Evolutionary conservation across 2,888 invertebrate genomes (phyloP).

Genomic region (Carpatolechia fugitivella): DNA sequence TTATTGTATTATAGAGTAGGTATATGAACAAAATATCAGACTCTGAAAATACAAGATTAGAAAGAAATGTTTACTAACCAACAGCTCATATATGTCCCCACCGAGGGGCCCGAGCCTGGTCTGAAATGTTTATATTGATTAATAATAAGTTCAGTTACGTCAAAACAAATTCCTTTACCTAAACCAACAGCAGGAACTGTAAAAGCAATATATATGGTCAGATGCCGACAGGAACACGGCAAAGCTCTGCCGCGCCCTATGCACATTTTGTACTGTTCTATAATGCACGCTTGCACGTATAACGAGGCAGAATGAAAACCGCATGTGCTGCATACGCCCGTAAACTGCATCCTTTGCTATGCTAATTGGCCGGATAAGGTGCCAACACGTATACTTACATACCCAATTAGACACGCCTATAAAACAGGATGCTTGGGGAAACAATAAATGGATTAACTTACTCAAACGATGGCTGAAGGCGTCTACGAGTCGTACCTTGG

Average conservation of each 20-base stretch:
- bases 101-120: too few species aligned
- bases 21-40: too few species aligned
- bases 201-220: conserved; percentile 17
- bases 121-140: too few species aligned
- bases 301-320: conserved; percentile 49
- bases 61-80: too few species aligned
- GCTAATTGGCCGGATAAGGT: conserved; percentile 60
- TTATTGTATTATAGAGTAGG: too few species aligned
- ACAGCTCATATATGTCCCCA: too few species aligned
- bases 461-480: conserved; percentile 2
- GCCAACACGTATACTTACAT: conserved; percentile 40
- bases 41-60: too few species aligned
- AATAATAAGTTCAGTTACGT: too few species aligned
- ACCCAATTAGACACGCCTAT: conserved; percentile 45
- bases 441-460: conserved; percentile 11
- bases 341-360: conserved; percentile 56
- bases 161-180: not conserved
- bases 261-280: conserved; percentile 33
- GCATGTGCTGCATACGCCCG: conserved; percentile 36
- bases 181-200: not conserved
- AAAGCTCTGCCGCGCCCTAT: conserved; percentile 31
- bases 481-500: conserved; percentile 25
- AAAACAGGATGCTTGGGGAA: conserved; percentile 27
- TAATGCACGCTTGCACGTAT: conserved; percentile 44
- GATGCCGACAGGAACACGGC: conserved; percentile 25